phyloP scores from a whole-genome alignment of 2,888 invertebrate species.

The Leptinotarsa haldemani region DNA sequence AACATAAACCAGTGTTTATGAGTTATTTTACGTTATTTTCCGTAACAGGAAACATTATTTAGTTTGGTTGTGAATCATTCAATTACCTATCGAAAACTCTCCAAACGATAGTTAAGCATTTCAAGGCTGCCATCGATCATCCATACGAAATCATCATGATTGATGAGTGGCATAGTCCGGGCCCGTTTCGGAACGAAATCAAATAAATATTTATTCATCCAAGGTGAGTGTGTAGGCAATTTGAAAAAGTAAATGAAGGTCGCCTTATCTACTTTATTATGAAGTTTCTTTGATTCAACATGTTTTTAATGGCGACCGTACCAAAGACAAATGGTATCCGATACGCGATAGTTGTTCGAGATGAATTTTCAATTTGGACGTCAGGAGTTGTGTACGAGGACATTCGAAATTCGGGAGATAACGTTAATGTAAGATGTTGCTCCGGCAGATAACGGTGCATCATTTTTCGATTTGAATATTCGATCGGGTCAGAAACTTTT shows the following conservation, averaged over 20 bases:
- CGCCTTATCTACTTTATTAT: constrained; percentile 50
- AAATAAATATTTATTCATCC: constrained; percentile 34
- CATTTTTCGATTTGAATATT: constrained; percentile 23
- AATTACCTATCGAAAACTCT: not conserved
- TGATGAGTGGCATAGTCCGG: constrained; percentile 18
- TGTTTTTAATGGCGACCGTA: constrained; percentile 53
- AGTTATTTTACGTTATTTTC: too few relatives aligned
- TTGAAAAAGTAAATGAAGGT: constrained; percentile 44
- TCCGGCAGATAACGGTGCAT: constrained; percentile 10
- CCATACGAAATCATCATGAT: constrained; percentile 12
- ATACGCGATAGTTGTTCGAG: constrained; percentile 52
- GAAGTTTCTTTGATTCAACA: constrained; percentile 51
- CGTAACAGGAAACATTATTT: not conserved
- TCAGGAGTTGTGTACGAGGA: constrained; percentile 36
- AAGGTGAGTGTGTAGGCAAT: constrained; percentile 39
- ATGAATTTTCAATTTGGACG: constrained; percentile 54
- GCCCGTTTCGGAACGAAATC: constrained; percentile 22
- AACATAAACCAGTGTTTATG: too few relatives aligned
- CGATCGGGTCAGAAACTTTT: not conserved
- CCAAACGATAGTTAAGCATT: not conserved
- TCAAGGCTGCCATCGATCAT: constrained; percentile 17
- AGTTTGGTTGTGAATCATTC: not conserved
- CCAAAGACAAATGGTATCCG: constrained; percentile 53
- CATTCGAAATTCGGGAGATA: constrained; percentile 26
- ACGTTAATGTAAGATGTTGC: constrained; percentile 20